phyloP scores from a whole-genome alignment of 2,113 vertebrate species.

The Mormoops blainvillei region DNA sequence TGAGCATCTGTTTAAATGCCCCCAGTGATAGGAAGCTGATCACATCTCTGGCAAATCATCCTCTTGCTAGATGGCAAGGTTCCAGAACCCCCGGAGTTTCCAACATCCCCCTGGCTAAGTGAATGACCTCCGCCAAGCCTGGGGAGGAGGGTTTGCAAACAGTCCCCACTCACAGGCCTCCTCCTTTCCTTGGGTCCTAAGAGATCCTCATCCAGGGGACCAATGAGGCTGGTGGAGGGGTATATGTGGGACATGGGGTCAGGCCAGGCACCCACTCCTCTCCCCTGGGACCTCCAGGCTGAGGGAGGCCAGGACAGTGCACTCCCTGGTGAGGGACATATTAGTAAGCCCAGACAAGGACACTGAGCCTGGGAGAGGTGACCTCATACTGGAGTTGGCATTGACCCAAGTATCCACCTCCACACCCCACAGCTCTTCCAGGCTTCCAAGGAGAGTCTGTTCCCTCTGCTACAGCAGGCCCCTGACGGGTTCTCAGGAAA shows the following conservation, averaged over 20 bases:
- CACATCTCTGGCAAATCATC: not conserved
- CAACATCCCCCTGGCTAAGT: not conserved
- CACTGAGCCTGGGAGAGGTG: not conserved
- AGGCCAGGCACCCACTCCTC: not conserved
- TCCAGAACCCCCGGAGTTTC: not conserved
- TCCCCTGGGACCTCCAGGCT: not conserved
- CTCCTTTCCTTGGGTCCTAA: not conserved
- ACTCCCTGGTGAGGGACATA: not conserved
- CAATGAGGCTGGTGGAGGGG: not conserved
- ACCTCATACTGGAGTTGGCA: rapidly evolving
- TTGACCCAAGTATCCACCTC: not conserved
- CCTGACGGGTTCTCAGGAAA: not conserved
- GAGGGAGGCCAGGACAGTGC: too few species aligned
- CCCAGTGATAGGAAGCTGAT: not conserved
- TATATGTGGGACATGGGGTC: rapidly evolving
- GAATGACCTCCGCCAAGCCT: not conserved
- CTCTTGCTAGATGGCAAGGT: not conserved
- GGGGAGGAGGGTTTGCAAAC: not conserved
- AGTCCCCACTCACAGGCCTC: not conserved
- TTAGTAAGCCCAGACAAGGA: not conserved
- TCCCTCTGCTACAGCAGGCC: not conserved
- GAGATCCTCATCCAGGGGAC: not conserved
- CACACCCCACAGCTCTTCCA: not conserved
- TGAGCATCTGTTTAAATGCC: not conserved
- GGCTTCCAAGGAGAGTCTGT: not conserved